Evolutionary conservation across 1,140 invertebrate genomes (phyloP).

Genomic region (Drosophila virilis): DNA sequence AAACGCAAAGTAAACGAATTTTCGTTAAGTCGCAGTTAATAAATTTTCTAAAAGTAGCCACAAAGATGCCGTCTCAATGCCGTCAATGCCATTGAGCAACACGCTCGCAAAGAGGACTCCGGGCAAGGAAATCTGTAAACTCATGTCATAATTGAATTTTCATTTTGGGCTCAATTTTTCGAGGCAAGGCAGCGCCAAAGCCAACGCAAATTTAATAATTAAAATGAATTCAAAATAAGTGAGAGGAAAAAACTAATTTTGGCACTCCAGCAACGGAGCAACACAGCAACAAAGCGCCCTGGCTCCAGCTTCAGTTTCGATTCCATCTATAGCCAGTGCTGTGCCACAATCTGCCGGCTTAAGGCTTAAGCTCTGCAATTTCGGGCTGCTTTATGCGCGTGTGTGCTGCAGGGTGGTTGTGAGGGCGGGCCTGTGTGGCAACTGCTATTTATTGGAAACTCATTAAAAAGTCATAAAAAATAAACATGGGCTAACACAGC

Average conservation of each 20-base stretch:
- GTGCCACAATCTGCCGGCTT: slow-evolving; percentile 28
- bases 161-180: slow-evolving; percentile 52
- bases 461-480: slow-evolving; percentile 70
- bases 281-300: slow-evolving; percentile 22
- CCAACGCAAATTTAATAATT: slow-evolving; percentile 53
- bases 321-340: not conserved
- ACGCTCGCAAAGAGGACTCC: not conserved
- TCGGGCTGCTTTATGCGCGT: not conserved
- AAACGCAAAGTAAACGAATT: slow-evolving; percentile 42
- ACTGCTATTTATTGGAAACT: slow-evolving; percentile 67
- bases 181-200: slow-evolving; percentile 14
- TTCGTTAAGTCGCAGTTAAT: slow-evolving; percentile 50
- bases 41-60: slow-evolving; percentile 45
- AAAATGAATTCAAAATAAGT: slow-evolving; percentile 57
- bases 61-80: slow-evolving; percentile 17
- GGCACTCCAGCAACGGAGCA: slow-evolving; percentile 16
- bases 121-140: slow-evolving; percentile 54
- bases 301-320: slow-evolving; percentile 1
- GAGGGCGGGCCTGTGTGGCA: not conserved
- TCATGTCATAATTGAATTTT: slow-evolving; percentile 76
- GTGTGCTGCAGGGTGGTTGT: not conserved
- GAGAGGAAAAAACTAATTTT: slow-evolving; percentile 56
- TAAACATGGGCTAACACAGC: not conserved
- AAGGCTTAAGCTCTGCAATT: slow-evolving; percentile 48
- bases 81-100: not conserved